Conservation (phyloP, 2,113 vertebrate species). For the Carollia perspicillata region DNA sequence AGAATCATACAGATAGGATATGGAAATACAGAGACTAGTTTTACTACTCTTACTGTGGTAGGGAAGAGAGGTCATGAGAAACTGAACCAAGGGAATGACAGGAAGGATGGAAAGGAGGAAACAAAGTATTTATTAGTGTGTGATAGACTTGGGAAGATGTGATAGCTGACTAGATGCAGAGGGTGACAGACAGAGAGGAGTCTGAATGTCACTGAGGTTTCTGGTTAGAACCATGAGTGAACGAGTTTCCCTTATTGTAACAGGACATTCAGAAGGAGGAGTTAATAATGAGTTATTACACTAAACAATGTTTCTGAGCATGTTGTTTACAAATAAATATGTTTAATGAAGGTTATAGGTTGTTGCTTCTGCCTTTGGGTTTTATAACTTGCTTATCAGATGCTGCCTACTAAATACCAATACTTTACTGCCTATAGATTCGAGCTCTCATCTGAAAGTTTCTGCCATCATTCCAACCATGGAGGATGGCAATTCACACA, state of each 20-base stretch:
- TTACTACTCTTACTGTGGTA: not conserved
- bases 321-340: not conserved
- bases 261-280: not conserved
- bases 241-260: not conserved
- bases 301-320: not conserved
- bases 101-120: not conserved
- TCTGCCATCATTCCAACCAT: not conserved
- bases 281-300: not conserved
- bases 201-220: not conserved
- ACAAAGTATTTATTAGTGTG: not conserved
- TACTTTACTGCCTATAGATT: not conserved
- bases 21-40: not conserved
- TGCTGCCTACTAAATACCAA: not conserved
- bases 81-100: not conserved
- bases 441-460: not conserved
- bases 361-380: not conserved
- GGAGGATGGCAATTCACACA: not conserved
- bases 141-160: not conserved
- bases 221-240: not conserved
- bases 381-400: not conserved
- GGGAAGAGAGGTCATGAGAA: not conserved
- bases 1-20: not conserved
- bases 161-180: not conserved
- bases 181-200: not conserved
- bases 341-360: not conserved